phyloP scores from a whole-genome alignment of 1,140 invertebrate genomes.

The Metaphire vulgaris region DNA sequence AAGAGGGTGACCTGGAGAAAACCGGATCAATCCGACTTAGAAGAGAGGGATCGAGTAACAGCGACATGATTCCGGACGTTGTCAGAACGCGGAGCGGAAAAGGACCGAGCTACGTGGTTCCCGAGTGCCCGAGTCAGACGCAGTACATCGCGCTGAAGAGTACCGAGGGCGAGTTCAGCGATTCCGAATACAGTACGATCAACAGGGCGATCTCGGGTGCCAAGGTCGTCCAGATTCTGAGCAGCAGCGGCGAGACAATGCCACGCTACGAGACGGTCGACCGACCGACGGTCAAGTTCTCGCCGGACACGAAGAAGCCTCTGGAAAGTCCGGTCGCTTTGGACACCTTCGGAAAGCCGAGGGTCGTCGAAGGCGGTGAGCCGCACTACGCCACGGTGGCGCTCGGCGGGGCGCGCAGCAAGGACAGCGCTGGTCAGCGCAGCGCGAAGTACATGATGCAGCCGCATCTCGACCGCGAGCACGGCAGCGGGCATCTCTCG shows the following conservation, averaged over 20 bases:
- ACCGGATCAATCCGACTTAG: neutral
- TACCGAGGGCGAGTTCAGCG: neutral
- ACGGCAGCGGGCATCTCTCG: constrained; percentile 4
- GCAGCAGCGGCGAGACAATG: neutral
- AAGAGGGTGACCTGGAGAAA: neutral
- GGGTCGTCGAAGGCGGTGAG: neutral
- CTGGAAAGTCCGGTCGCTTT: neutral
- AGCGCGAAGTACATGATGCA: neutral
- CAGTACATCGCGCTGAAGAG: neutral
- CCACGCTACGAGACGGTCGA: neutral
- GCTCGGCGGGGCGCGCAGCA: constrained; percentile 12
- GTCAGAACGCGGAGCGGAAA: constrained; percentile 12
- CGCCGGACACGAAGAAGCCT: neutral
- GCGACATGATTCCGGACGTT: constrained; percentile 27
- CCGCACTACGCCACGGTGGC: neutral
- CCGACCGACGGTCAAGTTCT: neutral
- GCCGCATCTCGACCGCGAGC: neutral
- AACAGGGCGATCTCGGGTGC: constrained; percentile 19
- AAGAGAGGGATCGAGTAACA: neutral
- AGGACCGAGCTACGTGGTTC: neutral
- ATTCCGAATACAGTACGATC: constrained; percentile 18
- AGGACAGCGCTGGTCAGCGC: neutral
- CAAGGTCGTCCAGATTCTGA: constrained; percentile 5
- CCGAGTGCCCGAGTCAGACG: neutral
- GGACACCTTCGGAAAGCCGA: neutral